Percentiles rank a stretch among this genome's conserved stretches.
phyloP scores from a whole-genome alignment of 2,113 vertebrate genomes.

The Anhinga anhinga region DNA sequence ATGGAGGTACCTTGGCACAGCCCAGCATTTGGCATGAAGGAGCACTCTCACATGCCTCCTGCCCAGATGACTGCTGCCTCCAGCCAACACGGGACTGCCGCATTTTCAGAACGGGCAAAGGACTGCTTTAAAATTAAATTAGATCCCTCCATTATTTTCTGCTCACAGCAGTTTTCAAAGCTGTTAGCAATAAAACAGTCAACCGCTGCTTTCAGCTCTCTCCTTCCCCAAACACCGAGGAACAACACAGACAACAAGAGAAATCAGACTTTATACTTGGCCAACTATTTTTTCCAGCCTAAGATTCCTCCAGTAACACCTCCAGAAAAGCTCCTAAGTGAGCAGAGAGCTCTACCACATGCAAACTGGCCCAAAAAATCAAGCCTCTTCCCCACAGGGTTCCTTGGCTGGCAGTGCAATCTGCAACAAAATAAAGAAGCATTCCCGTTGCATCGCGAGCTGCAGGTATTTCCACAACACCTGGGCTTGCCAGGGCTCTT shows the following conservation, averaged over 20 bases:
- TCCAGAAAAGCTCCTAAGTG: not conserved
- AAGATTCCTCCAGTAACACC: not conserved
- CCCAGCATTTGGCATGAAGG: rapidly evolving
- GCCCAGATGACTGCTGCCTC: not conserved
- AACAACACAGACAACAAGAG: not conserved
- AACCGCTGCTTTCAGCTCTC: not conserved
- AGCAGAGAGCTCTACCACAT: not conserved
- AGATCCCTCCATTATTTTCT: not conserved
- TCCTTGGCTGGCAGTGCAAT: not conserved
- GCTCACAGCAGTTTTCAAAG: not conserved
- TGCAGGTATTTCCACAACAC: not conserved
- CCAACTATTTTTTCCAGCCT: not conserved
- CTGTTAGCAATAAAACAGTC: not conserved
- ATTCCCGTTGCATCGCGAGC: not conserved
- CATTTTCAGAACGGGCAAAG: not conserved
- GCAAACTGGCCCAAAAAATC: rapidly evolving
- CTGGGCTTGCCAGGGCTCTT: not conserved
- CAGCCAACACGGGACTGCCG: not conserved
- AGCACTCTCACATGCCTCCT: not conserved
- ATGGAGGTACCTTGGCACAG: not conserved
- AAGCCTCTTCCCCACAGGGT: not conserved
- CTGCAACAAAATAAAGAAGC: not conserved
- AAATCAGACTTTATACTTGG: not conserved
- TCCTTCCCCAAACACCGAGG: not conserved
- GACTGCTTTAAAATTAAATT: not conserved